A percentile compares a stretch with the other conserved stretches of the same genome.
phyloP scores from a whole-genome alignment of 2,888 invertebrate species.

The Arge pagana region DNA sequence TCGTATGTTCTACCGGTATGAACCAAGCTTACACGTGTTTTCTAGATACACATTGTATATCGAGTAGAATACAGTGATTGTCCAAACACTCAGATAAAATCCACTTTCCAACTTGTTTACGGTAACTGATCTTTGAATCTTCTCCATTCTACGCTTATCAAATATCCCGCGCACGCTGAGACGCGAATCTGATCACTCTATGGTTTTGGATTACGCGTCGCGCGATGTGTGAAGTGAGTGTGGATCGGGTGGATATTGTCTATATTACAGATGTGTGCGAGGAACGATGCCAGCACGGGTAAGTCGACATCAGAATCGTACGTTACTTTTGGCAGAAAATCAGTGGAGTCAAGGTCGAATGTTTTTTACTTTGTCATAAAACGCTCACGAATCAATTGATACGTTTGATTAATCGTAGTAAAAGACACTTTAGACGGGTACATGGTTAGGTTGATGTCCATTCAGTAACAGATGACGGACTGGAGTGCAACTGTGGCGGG shows the following conservation, averaged over 20 bases:
- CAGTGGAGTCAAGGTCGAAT: not conserved
- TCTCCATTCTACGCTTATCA: not conserved
- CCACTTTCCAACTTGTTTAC: conserved; percentile 29
- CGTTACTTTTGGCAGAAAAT: not conserved
- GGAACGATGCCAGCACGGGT: conserved; percentile 23
- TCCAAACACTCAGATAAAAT: conserved; percentile 64
- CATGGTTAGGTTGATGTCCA: conserved; percentile 19
- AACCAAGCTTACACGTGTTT: conserved; percentile 60
- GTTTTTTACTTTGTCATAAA: not conserved
- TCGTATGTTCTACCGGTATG: conserved; percentile 1
- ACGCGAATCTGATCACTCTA: no score
- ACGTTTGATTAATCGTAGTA: not conserved
- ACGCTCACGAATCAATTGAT: no score
- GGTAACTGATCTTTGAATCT: not conserved
- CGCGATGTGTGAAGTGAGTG: no score
- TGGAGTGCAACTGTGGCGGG: conserved; percentile 1
- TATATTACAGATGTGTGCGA: conserved; percentile 10
- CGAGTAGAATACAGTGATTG: conserved; percentile 62
- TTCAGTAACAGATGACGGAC: conserved; percentile 1
- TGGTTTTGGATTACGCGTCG: no score
- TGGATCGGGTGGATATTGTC: not conserved
- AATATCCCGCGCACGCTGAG: conserved; percentile 11
- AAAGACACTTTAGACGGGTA: not conserved
- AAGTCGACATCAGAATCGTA: not conserved
- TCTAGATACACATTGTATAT: conserved; percentile 61